phyloP scores from a whole-genome alignment of 2,888 invertebrate genomes.

The Leptothorax acervorum region DNA sequence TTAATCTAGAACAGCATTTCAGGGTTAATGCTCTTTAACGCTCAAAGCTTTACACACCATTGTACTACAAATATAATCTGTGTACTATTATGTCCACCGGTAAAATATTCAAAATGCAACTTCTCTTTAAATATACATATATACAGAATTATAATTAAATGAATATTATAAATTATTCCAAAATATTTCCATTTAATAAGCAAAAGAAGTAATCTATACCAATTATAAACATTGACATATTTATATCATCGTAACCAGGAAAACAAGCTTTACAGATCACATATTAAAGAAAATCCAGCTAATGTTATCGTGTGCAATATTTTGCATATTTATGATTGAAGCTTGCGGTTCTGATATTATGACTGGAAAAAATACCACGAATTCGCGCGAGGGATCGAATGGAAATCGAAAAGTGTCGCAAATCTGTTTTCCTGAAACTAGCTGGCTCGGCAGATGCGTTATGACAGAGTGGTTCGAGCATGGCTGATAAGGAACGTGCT shows the following conservation, averaged over 20 bases:
- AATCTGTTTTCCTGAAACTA: slow-evolving; percentile 74
- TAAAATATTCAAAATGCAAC: slow-evolving; percentile 11
- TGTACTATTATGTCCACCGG: slow-evolving; percentile 6
- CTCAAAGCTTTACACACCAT: slow-evolving; percentile 33
- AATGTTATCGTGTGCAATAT: neutral
- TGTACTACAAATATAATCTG: slow-evolving; percentile 21
- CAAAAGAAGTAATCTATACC: neutral
- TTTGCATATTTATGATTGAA: neutral
- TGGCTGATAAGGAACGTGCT: slow-evolving; percentile 75
- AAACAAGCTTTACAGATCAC: neutral
- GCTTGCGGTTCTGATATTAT: neutral
- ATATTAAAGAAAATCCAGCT: neutral
- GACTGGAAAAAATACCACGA: neutral
- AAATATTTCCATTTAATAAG: neutral
- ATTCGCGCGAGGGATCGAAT: slow-evolving; percentile 48
- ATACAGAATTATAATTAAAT: neutral
- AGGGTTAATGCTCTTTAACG: slow-evolving; percentile 41
- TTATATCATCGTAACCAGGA: neutral
- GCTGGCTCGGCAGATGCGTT: slow-evolving; percentile 73
- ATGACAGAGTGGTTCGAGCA: slow-evolving; percentile 63
- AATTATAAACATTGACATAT: neutral
- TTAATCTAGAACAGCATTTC: slow-evolving; percentile 23
- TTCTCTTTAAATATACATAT: neutral
- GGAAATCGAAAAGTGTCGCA: slow-evolving; percentile 65
- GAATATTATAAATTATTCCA: neutral